phyloP scores from a whole-genome alignment of 2,888 invertebrate genomes.

The Ceramica pisi region DNA sequence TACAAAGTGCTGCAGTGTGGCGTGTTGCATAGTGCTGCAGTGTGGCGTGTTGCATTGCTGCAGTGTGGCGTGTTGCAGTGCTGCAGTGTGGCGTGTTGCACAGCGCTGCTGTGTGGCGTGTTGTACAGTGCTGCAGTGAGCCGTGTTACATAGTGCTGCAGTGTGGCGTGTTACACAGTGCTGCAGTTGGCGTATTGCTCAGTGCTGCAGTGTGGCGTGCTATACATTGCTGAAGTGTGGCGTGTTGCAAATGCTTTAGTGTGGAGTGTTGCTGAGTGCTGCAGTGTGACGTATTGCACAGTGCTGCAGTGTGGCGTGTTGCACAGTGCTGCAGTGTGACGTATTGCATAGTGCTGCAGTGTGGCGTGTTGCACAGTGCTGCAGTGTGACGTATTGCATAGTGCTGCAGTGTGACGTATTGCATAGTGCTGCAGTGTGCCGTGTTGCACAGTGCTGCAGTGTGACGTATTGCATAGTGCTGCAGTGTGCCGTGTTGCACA shows the following conservation, averaged over 20 bases:
- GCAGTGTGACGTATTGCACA: too few relatives aligned
- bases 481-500: conserved; percentile 7
- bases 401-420: conserved; percentile 74
- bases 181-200: conserved; percentile 74
- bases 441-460: not conserved
- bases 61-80: conserved; percentile 74
- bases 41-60: not conserved
- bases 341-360: conserved; percentile 74
- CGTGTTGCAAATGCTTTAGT: not conserved
- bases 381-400: conserved; percentile 74
- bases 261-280: not conserved
- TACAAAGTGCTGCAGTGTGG: conserved; percentile 1
- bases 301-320: conserved; percentile 74
- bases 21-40: conserved; percentile 92
- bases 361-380: not conserved
- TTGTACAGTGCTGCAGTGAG: not conserved
- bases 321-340: not conserved
- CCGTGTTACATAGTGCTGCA: conserved; percentile 74
- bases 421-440: not conserved
- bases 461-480: not conserved
- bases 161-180: not conserved
- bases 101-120: conserved; percentile 74
- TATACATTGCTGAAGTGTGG: not conserved
- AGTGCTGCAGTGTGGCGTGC: conserved; percentile 74
- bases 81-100: not conserved